Evolutionary conservation across 2,888 invertebrate genomes (phyloP).

Genomic region (Phymatocera aterrima): DNA sequence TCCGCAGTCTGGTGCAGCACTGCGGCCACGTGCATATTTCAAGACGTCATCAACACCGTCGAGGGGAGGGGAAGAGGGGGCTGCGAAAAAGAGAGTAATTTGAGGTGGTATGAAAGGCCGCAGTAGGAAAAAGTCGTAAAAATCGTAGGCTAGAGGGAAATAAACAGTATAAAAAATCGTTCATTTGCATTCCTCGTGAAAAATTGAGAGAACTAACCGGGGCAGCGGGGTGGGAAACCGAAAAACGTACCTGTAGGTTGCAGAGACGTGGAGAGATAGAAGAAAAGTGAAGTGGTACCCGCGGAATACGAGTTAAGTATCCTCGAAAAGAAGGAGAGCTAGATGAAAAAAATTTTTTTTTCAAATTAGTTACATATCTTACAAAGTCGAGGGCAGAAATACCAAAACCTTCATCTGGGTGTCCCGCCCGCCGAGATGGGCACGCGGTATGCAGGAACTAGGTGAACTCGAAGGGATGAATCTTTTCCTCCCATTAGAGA

Average conservation of each 20-base stretch:
- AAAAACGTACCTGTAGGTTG: neutral
- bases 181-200: no score
- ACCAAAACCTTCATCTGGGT: neutral
- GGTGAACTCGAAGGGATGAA: no score
- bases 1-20: neutral
- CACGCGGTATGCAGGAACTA: no score
- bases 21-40: constrained; percentile 62
- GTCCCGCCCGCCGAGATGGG: no score
- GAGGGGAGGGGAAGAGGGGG: constrained; percentile 26
- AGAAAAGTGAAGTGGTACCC: constrained; percentile 43
- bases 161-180: no score
- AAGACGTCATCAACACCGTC: constrained; percentile 62
- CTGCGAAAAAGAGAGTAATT: constrained; percentile 21
- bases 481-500: no score
- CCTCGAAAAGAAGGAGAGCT: constrained; percentile 23
- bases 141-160: no score
- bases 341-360: neutral
- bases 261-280: constrained; percentile 29
- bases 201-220: no score
- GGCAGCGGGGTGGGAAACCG: no score
- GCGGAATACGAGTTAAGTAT: constrained; percentile 52
- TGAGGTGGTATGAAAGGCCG: no score
- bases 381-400: constrained; percentile 10
- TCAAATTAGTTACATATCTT: constrained; percentile 20
- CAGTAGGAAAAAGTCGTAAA: no score